A percentile compares a stretch with the other conserved stretches of the same genome.
Conservation (phyloP, 2,113 vertebrate genomes). For the Dipodomys ordii region DNA sequence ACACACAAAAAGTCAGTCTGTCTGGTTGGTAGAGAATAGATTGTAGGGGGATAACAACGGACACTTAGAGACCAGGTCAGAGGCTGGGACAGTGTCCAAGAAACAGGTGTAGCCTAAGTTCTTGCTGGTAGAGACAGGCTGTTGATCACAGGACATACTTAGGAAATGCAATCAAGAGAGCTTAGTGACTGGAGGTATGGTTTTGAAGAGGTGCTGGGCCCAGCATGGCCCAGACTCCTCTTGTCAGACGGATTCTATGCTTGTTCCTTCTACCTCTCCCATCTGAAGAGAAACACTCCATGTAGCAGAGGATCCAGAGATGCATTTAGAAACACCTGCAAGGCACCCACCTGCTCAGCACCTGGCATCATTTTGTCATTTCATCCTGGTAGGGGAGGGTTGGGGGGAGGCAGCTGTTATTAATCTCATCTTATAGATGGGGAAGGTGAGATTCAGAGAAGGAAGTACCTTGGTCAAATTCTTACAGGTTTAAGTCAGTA, state of each 20-base stretch:
- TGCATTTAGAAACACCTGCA: not conserved
- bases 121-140: not conserved
- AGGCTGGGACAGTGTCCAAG: not conserved
- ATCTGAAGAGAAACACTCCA: not conserved
- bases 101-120: not conserved
- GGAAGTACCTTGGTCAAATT: not conserved
- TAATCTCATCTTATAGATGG: conserved; percentile 12
- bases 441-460: conserved; percentile 24
- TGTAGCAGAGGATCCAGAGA: not conserved
- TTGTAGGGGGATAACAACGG: not conserved
- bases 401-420: not conserved
- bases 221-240: not conserved
- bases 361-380: not conserved
- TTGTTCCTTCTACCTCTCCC: not conserved
- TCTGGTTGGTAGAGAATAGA: not conserved
- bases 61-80: not conserved
- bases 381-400: not conserved
- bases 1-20: not conserved
- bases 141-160: not conserved
- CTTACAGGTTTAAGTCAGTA: not conserved
- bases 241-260: not conserved
- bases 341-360: not conserved
- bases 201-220: not conserved
- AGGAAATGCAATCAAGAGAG: not conserved
- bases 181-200: not conserved